These are phyloP conservation scores for Coptodon bakossiorum DNA, from an alignment of 2,113 vertebrate species.

Conservation along the genomic window DNA sequence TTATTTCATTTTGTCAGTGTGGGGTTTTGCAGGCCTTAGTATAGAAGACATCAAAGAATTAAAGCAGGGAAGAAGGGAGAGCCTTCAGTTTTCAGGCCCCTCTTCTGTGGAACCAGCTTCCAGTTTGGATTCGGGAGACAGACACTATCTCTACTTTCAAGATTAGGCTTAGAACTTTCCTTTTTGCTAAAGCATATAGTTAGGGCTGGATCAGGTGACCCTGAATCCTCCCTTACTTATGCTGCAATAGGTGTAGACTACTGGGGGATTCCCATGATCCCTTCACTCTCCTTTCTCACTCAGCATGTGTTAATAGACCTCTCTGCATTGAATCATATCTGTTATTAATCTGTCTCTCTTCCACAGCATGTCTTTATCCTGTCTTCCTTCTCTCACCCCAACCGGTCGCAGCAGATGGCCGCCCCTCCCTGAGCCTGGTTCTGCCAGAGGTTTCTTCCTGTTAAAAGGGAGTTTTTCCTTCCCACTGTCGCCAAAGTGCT, in stretches of 20 bases:
- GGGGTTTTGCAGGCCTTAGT: no score
- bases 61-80: neutral
- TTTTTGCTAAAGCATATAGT: neutral
- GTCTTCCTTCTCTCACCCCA: neutral
- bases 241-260: neutral
- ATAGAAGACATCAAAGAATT: no score
- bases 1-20: no score
- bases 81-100: neutral
- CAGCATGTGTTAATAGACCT: neutral
- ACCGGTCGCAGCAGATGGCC: neutral
- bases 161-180: neutral
- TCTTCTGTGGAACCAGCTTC: neutral
- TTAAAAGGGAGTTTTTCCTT: neutral
- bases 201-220: rapidly evolving
- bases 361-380: neutral
- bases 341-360: neutral
- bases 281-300: neutral
- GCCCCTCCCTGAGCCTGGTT: neutral
- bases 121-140: neutral
- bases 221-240: neutral
- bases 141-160: neutral
- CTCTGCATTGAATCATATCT: neutral
- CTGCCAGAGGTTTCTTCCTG: neutral
- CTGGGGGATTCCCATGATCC: neutral
- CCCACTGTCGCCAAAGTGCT: neutral